Base-by-base conservation (phyloP, 2,888 invertebrate species). In the Phaonia tiefii region DNA sequence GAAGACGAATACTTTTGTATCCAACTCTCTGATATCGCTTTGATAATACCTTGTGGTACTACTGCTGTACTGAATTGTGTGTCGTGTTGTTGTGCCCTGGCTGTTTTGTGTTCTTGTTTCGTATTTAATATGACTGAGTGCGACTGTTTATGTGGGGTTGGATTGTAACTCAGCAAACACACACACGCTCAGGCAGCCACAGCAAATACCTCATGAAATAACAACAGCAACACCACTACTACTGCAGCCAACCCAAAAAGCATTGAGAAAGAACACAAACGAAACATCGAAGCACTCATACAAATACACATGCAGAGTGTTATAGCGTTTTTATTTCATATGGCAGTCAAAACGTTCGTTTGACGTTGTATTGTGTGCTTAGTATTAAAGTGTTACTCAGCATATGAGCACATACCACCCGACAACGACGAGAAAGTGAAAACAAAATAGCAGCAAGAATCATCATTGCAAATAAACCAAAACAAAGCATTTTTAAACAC, bases 291-390 rank as follows among this genome's bases (percentile, higher is more conserved):
- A 63, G 42, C 58, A 71, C 79, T 67, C 49, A 73, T 60, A 83
- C 80, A 69, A 72, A 20, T 15, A 1, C 63, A 88, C 3, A 31
- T 8, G 8, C 31, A n/a, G 31, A 31, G 4, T 31, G 86, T 84
- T 84, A 88, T 85, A 87, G 86, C 85, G 89, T 86, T 89, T 89
- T 87, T 88, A 89, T 88, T 89, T 88, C 89, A 89, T 88, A 88
- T 72, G 85, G 80, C 83, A 82, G 83, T 8, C 31, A 31, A 3
- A 31, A 31, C 31, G 31, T 5, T 5, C 31, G 31, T 31, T 31
- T 31, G 31, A 31, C 31, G 31, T 63, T 63, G 22, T 63, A 42
- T 63, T 22, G 42, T 63, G 54, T 22, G 63, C 42, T 13, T 17
- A 87, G 88, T 88, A 86, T 85, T 83, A 85, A 85, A 87, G 85